Evolutionary conservation across 2,113 vertebrate genomes (phyloP), one percentile per base, ranked within the genome.

Genomic region (Bujurquina vittata): DNA sequence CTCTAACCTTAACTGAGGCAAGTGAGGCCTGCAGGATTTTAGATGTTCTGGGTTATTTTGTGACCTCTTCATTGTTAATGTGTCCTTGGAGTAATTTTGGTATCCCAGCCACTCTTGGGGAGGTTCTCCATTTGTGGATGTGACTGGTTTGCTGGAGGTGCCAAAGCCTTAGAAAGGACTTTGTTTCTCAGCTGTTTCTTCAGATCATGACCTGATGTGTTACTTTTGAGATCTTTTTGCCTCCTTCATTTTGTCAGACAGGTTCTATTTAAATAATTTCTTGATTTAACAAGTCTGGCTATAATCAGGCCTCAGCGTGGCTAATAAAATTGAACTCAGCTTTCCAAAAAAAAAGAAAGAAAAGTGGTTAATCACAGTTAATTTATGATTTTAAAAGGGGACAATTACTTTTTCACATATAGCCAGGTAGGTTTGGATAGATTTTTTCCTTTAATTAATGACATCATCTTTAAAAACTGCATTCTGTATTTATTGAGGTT

Each of bases 31-130:
- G n/a, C n/a, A 35, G 40, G 22, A 26, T 22, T 46, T 46, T 67
- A 67, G 8, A 46, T 67, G 63, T 46, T 67, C 40, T 67, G 40
- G 63, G 40, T 67, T 67, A 40, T 46, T 67, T 67, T 67, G 63
- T 67, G 63, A 67, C 31, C 31, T 67, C 22, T 7, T 22, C 46
- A 40, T 49, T 23, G 46, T 49, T 1, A 9, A 49, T 29, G 23
- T 4, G 1, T 22, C 29, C 40, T 46, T 67, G 37, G 62, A 67
- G 22, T 69, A 18, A 69, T 69, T 49, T 49, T 49, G 5, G 22
- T 67, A 67, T 15, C 14, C 22, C 2, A 15, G 22, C 22, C 40
- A 18, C 40, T 49, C 63, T 40, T 69, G 40, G 63, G 40, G 40
- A 29, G 46, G 63, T 69, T 69, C 40, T 49, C 17, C 46, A 69